Percentiles rank a stretch among this genome's conserved stretches.
phyloP scores from a whole-genome alignment of 2,797 vertebrate genomes.

The Petrocephalus sullivani region DNA sequence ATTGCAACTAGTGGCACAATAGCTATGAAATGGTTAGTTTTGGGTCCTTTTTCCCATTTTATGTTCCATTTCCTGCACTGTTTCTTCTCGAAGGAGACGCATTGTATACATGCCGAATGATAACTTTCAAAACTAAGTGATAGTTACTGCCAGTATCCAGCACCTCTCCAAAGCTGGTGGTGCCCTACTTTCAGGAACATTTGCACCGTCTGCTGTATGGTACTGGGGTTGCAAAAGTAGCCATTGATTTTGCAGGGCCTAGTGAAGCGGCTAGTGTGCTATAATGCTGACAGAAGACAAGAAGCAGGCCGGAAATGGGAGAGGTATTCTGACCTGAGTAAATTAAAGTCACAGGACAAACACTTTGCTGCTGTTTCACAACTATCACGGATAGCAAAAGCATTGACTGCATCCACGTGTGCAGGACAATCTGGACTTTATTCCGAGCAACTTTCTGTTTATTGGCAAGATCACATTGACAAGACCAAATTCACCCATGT shows the following conservation, averaged over 20 bases:
- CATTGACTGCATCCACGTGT: slow-evolving; percentile 4
- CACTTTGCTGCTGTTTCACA: slow-evolving; percentile 1
- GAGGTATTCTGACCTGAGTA: neutral
- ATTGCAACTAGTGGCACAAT: neutral
- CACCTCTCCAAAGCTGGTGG: neutral
- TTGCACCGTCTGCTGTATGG: neutral
- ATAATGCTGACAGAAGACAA: neutral
- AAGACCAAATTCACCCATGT: too few species aligned
- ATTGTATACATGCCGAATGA: neutral
- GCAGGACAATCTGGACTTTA: slow-evolving; percentile 21
- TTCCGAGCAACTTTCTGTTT: neutral
- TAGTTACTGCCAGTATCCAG: neutral
- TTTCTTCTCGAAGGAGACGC: neutral
- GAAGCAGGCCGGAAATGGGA: neutral
- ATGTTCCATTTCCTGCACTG: neutral
- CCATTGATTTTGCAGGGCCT: neutral
- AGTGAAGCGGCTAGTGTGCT: neutral
- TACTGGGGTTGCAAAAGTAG: neutral
- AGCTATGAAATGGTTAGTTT: neutral
- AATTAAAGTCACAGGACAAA: neutral
- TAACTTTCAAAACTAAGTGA: neutral
- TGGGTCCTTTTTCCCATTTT: neutral
- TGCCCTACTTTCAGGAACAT: neutral
- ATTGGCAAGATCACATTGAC: neutral
- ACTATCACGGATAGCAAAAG: neutral